A percentile compares a stretch with the other conserved stretches of the same genome.
These are phyloP conservation scores for Cerceris ruficornis DNA, from an alignment of 2,888 invertebrate genomes.

Conservation along the genomic window DNA sequence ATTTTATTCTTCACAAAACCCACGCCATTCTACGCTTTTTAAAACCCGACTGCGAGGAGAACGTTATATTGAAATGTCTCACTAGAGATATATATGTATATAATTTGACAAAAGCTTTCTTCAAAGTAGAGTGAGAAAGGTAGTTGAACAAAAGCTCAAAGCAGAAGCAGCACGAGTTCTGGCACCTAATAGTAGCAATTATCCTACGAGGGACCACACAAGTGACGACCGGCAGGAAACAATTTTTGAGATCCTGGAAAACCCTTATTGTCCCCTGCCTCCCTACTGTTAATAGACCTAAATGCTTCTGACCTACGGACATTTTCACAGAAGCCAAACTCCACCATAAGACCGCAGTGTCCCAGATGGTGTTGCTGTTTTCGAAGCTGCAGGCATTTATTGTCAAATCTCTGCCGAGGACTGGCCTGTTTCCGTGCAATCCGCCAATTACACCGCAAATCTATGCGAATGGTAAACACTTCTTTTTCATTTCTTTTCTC, in stretches of 20 bases:
- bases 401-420: conserved; percentile 84
- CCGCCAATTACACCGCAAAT: conserved; percentile 86
- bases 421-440: conserved; percentile 85
- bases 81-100: too few relatives aligned
- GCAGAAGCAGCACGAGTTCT: neutral
- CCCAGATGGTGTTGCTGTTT: conserved; percentile 86
- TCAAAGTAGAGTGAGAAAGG: neutral
- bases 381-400: conserved; percentile 87
- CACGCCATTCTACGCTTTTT: too few relatives aligned
- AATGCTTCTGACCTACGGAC: conserved; percentile 40
- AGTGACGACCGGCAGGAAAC: conserved; percentile 43
- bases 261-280: conserved; percentile 38
- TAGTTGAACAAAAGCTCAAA: neutral
- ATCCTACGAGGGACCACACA: conserved; percentile 50
- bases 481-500: neutral
- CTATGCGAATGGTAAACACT: conserved; percentile 85
- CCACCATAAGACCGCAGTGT: conserved; percentile 80
- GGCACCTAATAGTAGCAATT: conserved; percentile 16
- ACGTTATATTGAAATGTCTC: too few relatives aligned
- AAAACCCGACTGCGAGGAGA: too few relatives aligned
- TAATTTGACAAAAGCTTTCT: neutral
- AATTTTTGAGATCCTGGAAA: conserved; percentile 49
- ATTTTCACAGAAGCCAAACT: conserved; percentile 75
- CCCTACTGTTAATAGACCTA: conserved; percentile 39
- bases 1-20: too few relatives aligned